Percentiles rank a stretch among this genome's conserved stretches.
phyloP scores from a whole-genome alignment of 64 coral and sea anemone genomes.

The Anthopleura sola region DNA sequence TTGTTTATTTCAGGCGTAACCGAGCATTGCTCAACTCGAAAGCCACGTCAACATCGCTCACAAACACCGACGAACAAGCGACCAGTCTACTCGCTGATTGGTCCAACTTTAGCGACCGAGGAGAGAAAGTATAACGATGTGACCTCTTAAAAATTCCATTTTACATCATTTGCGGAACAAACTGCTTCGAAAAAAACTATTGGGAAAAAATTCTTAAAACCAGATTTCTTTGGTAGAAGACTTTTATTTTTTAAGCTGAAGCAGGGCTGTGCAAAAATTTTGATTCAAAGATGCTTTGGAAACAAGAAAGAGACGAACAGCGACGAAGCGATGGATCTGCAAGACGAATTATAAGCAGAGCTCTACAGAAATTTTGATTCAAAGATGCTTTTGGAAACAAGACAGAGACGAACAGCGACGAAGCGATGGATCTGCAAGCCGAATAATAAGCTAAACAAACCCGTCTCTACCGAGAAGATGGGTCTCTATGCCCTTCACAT shows the following conservation, averaged over 20 bases:
- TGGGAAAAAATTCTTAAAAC: too few relatives aligned
- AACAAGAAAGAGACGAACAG: not conserved
- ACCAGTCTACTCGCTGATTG: slow-evolving; percentile 15
- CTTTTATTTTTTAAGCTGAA: not conserved
- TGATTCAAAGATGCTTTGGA: not conserved
- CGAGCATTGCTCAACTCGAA: slow-evolving; percentile 4
- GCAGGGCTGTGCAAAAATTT: not conserved
- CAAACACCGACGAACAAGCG: slow-evolving; percentile 5
- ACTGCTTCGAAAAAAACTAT: too few relatives aligned
- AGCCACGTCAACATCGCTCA: not conserved
- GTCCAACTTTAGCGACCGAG: slow-evolving; percentile 20
- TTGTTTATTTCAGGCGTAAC: not conserved
- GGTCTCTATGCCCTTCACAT: not conserved
- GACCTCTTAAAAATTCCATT: too few relatives aligned
- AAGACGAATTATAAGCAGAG: not conserved
- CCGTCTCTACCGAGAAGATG: not conserved
- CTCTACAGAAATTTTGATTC: not conserved
- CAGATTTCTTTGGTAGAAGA: not conserved
- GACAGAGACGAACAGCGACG: not conserved
- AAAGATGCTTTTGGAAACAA: not conserved
- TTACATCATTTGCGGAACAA: too few relatives aligned
- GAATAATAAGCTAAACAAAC: not conserved
- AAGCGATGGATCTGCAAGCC: not conserved
- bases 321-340: not conserved
- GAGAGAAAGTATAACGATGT: slow-evolving; percentile 11